A percentile compares a stretch with the other conserved stretches of the same genome.
These are phyloP conservation scores for Spodoptera litura DNA, from an alignment of 1,140 invertebrate species.

Conservation along the genomic window DNA sequence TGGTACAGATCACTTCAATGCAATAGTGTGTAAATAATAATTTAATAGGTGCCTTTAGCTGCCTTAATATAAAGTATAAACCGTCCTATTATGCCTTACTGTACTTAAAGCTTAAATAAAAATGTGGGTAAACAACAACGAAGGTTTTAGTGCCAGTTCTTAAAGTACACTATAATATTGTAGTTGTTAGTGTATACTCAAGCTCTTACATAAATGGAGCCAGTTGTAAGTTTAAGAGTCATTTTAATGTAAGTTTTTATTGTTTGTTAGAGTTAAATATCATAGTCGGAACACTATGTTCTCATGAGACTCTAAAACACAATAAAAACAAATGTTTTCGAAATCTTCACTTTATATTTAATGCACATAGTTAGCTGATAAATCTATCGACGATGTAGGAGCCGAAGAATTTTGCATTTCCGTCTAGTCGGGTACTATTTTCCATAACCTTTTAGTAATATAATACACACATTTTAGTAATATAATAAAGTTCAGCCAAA, in stretches of 20 bases:
- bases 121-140: constrained; percentile 75
- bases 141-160: constrained; percentile 78
- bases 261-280: constrained; percentile 3
- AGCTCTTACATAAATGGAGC: constrained; percentile 4
- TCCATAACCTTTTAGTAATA: constrained; percentile 52
- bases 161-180: constrained; percentile 65
- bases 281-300: not conserved
- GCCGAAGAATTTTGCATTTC: constrained; percentile 73
- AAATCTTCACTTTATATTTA: constrained; percentile 31
- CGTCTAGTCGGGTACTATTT: constrained; percentile 78
- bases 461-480: constrained; percentile 57
- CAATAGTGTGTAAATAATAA: constrained; percentile 53
- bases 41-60: constrained; percentile 75
- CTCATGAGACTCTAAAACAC: not conserved
- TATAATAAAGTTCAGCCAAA: constrained; percentile 70
- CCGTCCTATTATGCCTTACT: constrained; percentile 80
- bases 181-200: constrained; percentile 43
- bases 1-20: constrained; percentile 21
- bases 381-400: constrained; percentile 45
- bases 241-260: not conserved
- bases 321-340: constrained; percentile 21
- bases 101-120: constrained; percentile 55
- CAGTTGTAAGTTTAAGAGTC: constrained; percentile 16
- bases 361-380: constrained; percentile 41
- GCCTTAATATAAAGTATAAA: constrained; percentile 73